A percentile compares a stretch with the other conserved stretches of the same genome.
These are phyloP conservation scores for Oscheius sp. DNA, from an alignment of 2,888 invertebrate species.

Conservation along the genomic window DNA sequence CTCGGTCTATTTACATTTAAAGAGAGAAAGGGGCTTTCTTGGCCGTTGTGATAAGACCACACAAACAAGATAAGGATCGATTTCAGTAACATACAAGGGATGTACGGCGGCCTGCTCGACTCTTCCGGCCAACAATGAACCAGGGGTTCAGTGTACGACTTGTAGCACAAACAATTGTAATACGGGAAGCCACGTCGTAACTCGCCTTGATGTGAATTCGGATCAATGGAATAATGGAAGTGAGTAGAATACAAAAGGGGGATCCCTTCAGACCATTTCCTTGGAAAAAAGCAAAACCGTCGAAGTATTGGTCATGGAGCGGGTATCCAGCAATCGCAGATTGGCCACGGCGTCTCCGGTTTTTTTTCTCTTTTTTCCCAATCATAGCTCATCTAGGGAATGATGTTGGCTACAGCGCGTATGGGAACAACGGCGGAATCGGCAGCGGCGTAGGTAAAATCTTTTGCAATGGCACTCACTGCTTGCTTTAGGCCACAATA, in stretches of 20 bases:
- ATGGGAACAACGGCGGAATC: slow-evolving; percentile 11
- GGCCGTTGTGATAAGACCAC: neutral
- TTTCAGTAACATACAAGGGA: slow-evolving; percentile 23
- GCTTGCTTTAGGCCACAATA: slow-evolving; percentile 14
- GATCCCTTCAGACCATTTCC: no score
- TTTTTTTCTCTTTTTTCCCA: neutral
- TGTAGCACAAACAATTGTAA: slow-evolving; percentile 19
- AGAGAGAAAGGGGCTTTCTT: neutral
- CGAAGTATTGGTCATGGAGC: slow-evolving; percentile 23
- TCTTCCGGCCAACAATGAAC: neutral
- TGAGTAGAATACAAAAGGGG: neutral
- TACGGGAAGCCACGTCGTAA: neutral
- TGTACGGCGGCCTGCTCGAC: slow-evolving; percentile 6
- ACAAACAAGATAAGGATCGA: slow-evolving; percentile 14
- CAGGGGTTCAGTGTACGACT: neutral
- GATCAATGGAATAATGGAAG: neutral
- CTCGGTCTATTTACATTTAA: neutral
- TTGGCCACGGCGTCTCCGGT: slow-evolving; percentile 25
- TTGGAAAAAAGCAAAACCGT: neutral
- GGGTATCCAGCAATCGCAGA: slow-evolving; percentile 8
- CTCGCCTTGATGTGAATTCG: neutral
- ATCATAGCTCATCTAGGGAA: neutral
- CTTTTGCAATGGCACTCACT: neutral
- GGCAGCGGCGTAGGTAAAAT: slow-evolving; percentile 4
- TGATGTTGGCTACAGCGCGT: slow-evolving; percentile 10